These are phyloP conservation scores for Poicephalus gulielmi DNA, from an alignment of 2,113 vertebrate species.

Conservation along the genomic window DNA sequence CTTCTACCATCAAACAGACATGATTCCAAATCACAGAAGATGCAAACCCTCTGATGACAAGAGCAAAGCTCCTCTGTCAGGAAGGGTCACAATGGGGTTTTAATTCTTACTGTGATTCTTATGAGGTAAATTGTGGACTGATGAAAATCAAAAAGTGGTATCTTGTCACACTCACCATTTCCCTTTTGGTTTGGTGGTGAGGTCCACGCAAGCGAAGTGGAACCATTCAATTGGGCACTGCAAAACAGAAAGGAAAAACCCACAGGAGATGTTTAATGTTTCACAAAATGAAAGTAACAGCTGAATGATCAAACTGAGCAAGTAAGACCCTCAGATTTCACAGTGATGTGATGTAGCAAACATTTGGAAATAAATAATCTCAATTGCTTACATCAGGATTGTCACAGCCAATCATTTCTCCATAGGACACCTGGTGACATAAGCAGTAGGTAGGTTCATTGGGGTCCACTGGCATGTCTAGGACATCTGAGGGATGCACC, in stretches of 20 bases:
- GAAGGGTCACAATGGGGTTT: not conserved
- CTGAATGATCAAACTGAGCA: not conserved
- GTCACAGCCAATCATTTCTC: constrained; percentile 99
- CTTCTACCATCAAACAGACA: not conserved
- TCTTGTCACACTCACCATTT: constrained; percentile 86
- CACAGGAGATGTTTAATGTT: not conserved
- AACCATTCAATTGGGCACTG: constrained; percentile 99
- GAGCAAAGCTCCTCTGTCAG: not conserved
- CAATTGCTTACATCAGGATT: constrained; percentile 88
- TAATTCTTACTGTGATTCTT: not conserved
- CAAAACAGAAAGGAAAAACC: not conserved
- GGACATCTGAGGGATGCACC: constrained; percentile 93
- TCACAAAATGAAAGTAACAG: not conserved
- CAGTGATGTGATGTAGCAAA: not conserved
- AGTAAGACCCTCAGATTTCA: fast-evolving
- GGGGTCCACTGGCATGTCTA: constrained; percentile 98
- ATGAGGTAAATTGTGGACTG: not conserved
- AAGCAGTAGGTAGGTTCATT: constrained; percentile 97
- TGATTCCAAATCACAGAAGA: not conserved
- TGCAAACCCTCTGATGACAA: not conserved
- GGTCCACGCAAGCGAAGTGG: constrained; percentile 97
- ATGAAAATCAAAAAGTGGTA: not conserved
- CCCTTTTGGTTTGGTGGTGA: constrained; percentile 98
- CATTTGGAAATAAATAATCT: not conserved
- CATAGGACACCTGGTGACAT: constrained; percentile 97